Base-by-base conservation (phyloP, 2,888 invertebrate genomes). In the Drosophila merina region DNA sequence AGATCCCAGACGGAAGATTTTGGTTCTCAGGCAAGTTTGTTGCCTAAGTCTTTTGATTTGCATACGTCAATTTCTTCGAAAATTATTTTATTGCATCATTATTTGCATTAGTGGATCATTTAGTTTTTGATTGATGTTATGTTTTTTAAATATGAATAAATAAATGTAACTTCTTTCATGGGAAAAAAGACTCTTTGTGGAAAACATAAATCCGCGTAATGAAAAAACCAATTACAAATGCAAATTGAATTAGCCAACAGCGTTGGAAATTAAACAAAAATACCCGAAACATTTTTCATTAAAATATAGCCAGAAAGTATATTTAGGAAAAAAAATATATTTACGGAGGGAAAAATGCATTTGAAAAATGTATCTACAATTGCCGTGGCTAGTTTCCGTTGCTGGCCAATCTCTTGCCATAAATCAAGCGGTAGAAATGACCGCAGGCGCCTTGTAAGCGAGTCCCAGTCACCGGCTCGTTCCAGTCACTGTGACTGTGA, bases 371-470 rank as follows among this genome's bases (percentile, higher is more conserved):
- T 70, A 69, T 69, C 60, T 69, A 70, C 70, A 69, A 60, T 70
- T 70, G 55, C 70, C 71, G 82, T 77, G 71, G 57, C 64, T 50
- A 72, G 55, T 66, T 44, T 49, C 47, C 36, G 52, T 70, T 58
- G 58, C 52, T 52, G 64, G 73, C 83, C 84, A 86, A 84, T 84
- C 83, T 83, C 86, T 84, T 84, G 81, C 84, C 81, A 84, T 84
- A 84, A 84, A 84, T 84, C 84, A 86, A 78, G 81, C 73, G 66
- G 73, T 76, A 79, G 77, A 86, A 86, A 84, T 86, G 75, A 79
- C 86, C 86, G 76, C 81, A 84, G 84, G 86, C 84, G 86, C 86
- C 82, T 83, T 85, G 82, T 82, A 83, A 83, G 82, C 85, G 82
- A 81, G 82, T 85, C 85, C 74, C 82, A 81, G 78, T 84, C 84